phyloP scores from a whole-genome alignment of 2,888 invertebrate genomes.

The Halocaridina rubra region DNA sequence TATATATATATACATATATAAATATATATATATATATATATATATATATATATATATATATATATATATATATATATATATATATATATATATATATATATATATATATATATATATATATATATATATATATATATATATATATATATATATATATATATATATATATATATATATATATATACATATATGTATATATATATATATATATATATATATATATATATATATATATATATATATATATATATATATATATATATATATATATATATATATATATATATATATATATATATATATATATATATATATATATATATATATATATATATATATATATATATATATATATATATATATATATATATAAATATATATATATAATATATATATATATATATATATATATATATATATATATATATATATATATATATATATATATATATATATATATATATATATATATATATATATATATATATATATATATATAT shows the following conservation, averaged over 20 bases:
- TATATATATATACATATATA: not conserved
- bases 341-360: not conserved
- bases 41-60: not conserved
- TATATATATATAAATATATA: not conserved
- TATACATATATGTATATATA: not conserved
- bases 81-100: not conserved
- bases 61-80: not conserved
- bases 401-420: slow-evolving; percentile 1
- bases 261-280: not conserved
- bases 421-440: not conserved
- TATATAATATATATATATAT: not conserved
- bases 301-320: not conserved
- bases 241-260: not conserved
- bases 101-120: not conserved
- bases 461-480: not conserved
- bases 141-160: not conserved
- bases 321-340: not conserved
- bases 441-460: slow-evolving; percentile 1
- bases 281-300: not conserved
- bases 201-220: not conserved
- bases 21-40: not conserved
- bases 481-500: too few species aligned
- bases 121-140: not conserved
- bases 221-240: not conserved
- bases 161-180: not conserved